These are phyloP conservation scores for Clarias gariepinus DNA, from an alignment of 2,113 vertebrate species.

Conservation along the genomic window DNA sequence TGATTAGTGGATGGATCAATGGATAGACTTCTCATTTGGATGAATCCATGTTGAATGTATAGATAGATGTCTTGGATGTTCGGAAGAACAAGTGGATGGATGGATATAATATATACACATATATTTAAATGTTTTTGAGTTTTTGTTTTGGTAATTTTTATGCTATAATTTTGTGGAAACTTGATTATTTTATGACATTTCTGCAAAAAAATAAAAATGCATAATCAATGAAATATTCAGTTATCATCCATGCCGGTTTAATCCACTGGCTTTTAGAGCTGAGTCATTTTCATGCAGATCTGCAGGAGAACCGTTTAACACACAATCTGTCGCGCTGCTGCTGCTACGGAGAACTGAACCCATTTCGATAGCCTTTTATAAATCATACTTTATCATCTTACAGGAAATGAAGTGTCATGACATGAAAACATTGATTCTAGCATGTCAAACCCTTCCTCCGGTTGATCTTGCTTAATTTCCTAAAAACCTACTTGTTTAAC, in stretches of 20 bases:
- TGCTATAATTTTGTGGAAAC: neutral
- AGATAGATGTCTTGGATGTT: no score
- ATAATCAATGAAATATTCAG: neutral
- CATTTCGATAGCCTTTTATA: neutral
- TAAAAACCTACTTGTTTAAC: neutral
- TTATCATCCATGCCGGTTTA: neutral
- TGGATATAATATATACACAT: neutral
- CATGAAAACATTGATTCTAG: neutral
- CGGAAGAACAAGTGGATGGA: neutral
- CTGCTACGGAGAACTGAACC: neutral
- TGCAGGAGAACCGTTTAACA: neutral
- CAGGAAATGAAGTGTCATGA: neutral
- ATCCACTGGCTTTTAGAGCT: neutral
- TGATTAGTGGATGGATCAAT: neutral
- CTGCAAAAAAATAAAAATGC: neutral
- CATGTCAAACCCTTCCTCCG: neutral
- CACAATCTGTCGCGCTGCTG: neutral
- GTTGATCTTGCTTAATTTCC: conserved; percentile 1
- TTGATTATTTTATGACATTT: neutral
- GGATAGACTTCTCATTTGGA: neutral
- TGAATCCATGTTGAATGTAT: neutral
- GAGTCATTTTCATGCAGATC: neutral
- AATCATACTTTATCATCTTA: conserved; percentile 10
- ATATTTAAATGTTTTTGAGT: neutral
- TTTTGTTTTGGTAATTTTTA: no score